Evolutionary conservation across 1,140 invertebrate species (phyloP), one percentile per base, ranked within the genome.

Genomic region (Eumeta japonica): DNA sequence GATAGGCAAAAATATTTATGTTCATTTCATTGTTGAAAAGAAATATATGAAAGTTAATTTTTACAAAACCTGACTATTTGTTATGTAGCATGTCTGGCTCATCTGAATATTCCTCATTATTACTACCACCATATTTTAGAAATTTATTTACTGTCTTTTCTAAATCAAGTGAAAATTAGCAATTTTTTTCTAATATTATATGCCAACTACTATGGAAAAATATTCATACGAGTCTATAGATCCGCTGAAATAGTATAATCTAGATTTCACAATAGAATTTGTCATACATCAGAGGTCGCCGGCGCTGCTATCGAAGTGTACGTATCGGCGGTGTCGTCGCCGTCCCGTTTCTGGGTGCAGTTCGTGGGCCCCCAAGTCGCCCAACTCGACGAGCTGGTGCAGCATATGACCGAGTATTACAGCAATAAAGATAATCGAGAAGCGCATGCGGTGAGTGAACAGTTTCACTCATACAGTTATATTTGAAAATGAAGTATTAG

Each of bases 281-380:
- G 19, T 30, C 9, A 39, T 2, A 32, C 12, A 3, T 10, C 50
- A 65, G 66, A 71, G 28, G 44, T 52, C 2, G 58, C 71, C 24
- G 80, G 83, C 39, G 77, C 81, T 4, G 79, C 77, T 14, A 80
- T 90, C 50, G 84, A 92, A 62, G 86, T 92, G 4, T 92, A 85
- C 70, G 86, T 94, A 1, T 89, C 87, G 1, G 87, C 89, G 1
- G 80, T 90, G 35, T 83, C 84, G 12, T 82, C 81, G n/a, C 89
- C 89, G 10, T 82, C 79, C 1, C 80, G 83, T 15, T 92, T 94
- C 66, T 94, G 90, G 88, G 74, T 92, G 11, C 90, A 94, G 72
- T 79, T 91, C 28, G 76, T 87, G 18, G 83, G 84, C 0, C 76
- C 82, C 1, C 82, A 84, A 52, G 81, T 83, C 3, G 74, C 80